Conservation (phyloP, 2,888 invertebrate species). For the Dryobota labecula region DNA sequence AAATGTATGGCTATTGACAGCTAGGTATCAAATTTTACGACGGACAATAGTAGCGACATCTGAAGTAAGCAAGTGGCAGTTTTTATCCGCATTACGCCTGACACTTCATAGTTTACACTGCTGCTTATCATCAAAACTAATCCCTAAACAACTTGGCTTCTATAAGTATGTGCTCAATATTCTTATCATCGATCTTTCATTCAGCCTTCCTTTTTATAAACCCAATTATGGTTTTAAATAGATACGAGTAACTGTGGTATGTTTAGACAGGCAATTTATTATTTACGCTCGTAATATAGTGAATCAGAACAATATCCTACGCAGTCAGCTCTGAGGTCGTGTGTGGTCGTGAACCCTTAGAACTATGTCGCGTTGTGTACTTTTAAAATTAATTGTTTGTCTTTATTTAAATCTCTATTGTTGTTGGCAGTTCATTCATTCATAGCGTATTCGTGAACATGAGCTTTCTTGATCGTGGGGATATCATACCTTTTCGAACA, state of each 20-base stretch:
- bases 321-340: conserved; percentile 34
- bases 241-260: background rate
- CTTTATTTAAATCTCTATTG: background rate
- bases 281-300: conserved; percentile 17
- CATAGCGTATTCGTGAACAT: background rate
- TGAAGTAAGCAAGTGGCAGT: too few relatives aligned
- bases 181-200: conserved; percentile 24
- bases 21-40: too few relatives aligned
- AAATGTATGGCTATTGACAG: too few relatives aligned
- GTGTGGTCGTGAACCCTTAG: conserved; percentile 34
- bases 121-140: background rate
- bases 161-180: conserved; percentile 12
- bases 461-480: background rate
- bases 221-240: conserved; percentile 18
- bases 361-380: conserved; percentile 5
- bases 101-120: background rate
- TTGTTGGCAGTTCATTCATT: background rate
- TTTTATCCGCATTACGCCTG: too few relatives aligned
- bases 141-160: background rate
- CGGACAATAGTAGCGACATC: too few relatives aligned
- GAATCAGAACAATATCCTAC: conserved; percentile 30
- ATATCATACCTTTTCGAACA: background rate
- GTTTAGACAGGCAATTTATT: conserved; percentile 27
- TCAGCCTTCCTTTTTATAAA: conserved; percentile 15
- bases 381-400: background rate